Base-by-base conservation (phyloP, 2,888 invertebrate genomes). In the Sminthurinus aureus region DNA sequence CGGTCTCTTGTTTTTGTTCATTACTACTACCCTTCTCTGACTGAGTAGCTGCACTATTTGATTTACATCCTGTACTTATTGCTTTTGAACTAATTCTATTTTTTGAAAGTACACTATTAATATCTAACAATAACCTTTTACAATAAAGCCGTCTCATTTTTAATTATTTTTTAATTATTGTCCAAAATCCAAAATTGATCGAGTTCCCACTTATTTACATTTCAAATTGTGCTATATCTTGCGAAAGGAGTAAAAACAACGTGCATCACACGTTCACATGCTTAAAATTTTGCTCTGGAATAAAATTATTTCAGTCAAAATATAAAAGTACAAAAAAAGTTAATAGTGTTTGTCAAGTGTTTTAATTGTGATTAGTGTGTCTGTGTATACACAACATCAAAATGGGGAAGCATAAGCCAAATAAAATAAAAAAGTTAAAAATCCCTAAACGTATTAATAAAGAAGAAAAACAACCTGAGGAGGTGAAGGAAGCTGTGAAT, bases 391-490 rank as follows among this genome's bases (percentile, higher is more conserved):
- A n/a, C n/a, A n/a, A n/a, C n/a, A 89, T 93, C 93, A 66, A 74
- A 38, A 83, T 83, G 83, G 83, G 83, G 2, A 83, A 83, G 74
- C 50, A 79, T 15, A 74, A 58, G 50, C 18, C 12, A 24, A 75
- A 81, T 52, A 71, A 74, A 20, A 77, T 84, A 52, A 82, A 79
- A 18, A 84, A 84, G 24, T 24, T 81, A 69, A 84, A 82, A 74
- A 79, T 74, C 69, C 82, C 82, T 6, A 26, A 0, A n/a, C 74
- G 75, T 18, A 24, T 58, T 0, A 76, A 26, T 12, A 50, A 24
- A 51, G 69, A 51, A 11, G 76, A 4, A 20, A 58, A 15, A 15
- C 11, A 3, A 3, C 20, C 13, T n/a, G 22, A 77, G 8, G n/a
- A n/a, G n/a, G n/a, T n/a, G n/a, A n/a, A n/a, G n/a, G 79, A 66